Percentiles rank a stretch among this genome's conserved stretches.
Evolutionary conservation across 2,888 invertebrate genomes (phyloP).

Genomic region (Napeogenes inachia): DNA sequence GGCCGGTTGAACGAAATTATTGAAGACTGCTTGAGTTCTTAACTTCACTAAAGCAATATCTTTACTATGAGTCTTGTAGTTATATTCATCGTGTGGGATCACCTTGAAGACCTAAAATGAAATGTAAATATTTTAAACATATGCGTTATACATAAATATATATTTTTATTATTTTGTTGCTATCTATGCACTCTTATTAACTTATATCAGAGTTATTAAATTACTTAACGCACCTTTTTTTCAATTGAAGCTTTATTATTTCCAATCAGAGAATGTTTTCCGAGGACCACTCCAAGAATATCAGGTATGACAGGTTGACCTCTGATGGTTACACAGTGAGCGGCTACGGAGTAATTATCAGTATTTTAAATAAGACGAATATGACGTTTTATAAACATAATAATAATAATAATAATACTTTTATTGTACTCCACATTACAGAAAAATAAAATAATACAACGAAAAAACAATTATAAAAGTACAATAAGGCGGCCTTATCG

Average conservation of each 20-base stretch:
- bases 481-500: too few species aligned
- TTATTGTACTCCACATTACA: too few species aligned
- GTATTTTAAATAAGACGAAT: too few species aligned
- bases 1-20: constrained; percentile 49
- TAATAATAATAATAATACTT: too few species aligned
- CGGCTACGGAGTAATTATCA: constrained; percentile 2
- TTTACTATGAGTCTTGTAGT: constrained; percentile 33
- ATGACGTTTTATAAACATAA: too few species aligned
- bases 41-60: constrained; percentile 49
- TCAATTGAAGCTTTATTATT: constrained; percentile 15
- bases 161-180: too few species aligned
- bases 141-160: too few species aligned
- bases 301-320: constrained; percentile 17
- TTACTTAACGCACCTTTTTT: constrained; percentile 12
- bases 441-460: too few species aligned
- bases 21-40: constrained; percentile 39
- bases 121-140: too few species aligned
- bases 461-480: too few species aligned
- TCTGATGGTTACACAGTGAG: constrained; percentile 11
- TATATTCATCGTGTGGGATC: constrained; percentile 37
- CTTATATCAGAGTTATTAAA: not conserved
- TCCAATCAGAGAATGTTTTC: constrained; percentile 15
- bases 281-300: constrained; percentile 11
- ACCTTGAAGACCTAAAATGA: constrained; percentile 40
- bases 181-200: too few species aligned